Evolutionary conservation across 2,888 invertebrate genomes (phyloP).

Genomic region (Eupithecia subfuscata): DNA sequence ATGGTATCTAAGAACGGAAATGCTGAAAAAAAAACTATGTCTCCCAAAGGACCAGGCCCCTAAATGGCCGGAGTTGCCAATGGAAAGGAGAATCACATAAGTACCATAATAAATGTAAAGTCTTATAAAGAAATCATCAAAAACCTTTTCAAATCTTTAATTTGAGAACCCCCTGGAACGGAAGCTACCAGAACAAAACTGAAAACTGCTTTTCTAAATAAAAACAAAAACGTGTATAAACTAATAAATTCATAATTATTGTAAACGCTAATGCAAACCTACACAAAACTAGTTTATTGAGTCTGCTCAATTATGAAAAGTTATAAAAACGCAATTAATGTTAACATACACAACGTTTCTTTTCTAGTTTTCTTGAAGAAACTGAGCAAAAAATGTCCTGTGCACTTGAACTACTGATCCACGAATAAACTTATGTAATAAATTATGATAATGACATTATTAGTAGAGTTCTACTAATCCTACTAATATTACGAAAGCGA

Average conservation of each 20-base stretch:
- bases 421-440: not conserved
- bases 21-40: too few relatives aligned
- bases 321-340: not conserved
- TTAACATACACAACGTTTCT: not conserved
- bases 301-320: not conserved
- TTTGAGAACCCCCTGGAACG: not conserved
- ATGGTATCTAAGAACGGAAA: not conserved
- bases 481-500: not conserved
- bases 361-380: not conserved
- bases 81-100: too few relatives aligned
- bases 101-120: too few relatives aligned
- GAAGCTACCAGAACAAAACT: not conserved
- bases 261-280: not conserved
- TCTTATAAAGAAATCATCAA: not conserved
- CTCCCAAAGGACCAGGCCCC: too few relatives aligned
- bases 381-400: not conserved
- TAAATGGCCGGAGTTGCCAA: too few relatives aligned
- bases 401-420: not conserved
- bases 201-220: not conserved
- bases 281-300: not conserved
- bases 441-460: not conserved
- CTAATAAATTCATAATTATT: not conserved
- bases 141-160: too few relatives aligned
- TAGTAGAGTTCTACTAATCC: not conserved
- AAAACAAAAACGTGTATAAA: not conserved